Evolutionary conservation across 2,888 invertebrate genomes (phyloP).

Genomic region (Pyrochroa serraticornis): DNA sequence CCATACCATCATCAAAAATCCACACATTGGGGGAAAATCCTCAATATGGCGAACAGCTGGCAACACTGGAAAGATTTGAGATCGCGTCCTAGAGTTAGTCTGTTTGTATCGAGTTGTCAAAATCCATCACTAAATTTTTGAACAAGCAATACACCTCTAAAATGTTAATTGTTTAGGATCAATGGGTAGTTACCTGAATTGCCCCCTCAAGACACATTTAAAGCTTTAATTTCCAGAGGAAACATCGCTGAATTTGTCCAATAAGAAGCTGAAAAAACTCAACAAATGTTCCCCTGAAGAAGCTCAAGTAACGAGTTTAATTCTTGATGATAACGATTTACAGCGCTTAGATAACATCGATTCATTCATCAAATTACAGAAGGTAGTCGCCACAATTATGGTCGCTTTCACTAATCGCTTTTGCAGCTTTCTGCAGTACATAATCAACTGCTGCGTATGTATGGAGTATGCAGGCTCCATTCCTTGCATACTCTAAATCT

Average conservation of each 20-base stretch:
- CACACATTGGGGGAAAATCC: too few relatives aligned
- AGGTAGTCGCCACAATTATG: constrained; percentile 59
- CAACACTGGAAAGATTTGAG: too few relatives aligned
- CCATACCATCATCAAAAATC: too few relatives aligned
- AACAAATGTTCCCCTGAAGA: constrained; percentile 74
- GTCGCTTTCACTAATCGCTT: constrained; percentile 25
- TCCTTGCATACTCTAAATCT: constrained; percentile 82
- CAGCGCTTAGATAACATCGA: constrained; percentile 88
- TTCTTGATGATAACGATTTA: constrained; percentile 86
- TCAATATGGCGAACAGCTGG: too few relatives aligned
- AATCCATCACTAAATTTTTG: too few relatives aligned
- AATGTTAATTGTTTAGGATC: too few relatives aligned
- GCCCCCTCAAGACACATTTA: neutral
- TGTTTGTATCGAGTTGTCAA: too few relatives aligned
- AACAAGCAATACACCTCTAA: too few relatives aligned
- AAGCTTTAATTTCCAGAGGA: constrained; percentile 39
- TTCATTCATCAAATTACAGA: constrained; percentile 77
- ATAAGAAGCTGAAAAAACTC: constrained; percentile 81
- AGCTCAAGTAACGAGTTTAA: constrained; percentile 71
- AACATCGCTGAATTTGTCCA: constrained; percentile 71
- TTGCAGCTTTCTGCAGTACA: constrained; percentile 82
- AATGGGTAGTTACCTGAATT: too few relatives aligned
- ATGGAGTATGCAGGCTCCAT: constrained; percentile 80
- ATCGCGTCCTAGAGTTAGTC: too few relatives aligned
- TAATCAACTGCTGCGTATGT: constrained; percentile 87